Evolutionary conservation across 2,797 vertebrate species (phyloP).

Genomic region (Lutjanus argentimaculatus): DNA sequence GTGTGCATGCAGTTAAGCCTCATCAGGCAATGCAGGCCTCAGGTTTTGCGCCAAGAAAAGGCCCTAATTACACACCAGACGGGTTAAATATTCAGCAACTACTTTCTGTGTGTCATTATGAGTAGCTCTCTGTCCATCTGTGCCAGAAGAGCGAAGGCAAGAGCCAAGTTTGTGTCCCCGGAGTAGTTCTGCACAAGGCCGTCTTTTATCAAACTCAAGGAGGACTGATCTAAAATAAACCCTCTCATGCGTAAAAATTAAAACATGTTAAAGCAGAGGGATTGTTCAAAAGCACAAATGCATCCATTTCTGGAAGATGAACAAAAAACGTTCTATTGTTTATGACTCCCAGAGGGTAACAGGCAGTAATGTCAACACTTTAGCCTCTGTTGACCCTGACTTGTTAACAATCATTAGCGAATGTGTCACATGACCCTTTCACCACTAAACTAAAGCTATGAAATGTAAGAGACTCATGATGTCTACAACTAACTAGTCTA

Average conservation of each 20-base stretch:
- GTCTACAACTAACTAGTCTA: conserved; percentile 40
- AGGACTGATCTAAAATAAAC: conserved; percentile 19
- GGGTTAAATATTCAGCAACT: conserved; percentile 38
- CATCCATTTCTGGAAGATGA: neutral
- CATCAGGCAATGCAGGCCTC: neutral
- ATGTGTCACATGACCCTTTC: conserved; percentile 56
- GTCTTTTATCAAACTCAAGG: conserved; percentile 25
- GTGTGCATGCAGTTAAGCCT: conserved; percentile 11
- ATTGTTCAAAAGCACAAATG: conserved; percentile 2
- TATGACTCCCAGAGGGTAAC: conserved; percentile 34
- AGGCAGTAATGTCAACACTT: conserved; percentile 29
- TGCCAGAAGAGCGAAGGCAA: conserved; percentile 10
- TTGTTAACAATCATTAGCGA: conserved; percentile 57
- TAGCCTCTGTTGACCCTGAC: conserved; percentile 51
- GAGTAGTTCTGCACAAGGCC: conserved; percentile 26
- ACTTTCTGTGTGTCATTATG: conserved; percentile 18
- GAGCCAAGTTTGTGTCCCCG: conserved; percentile 27
- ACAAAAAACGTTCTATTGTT: conserved; percentile 18
- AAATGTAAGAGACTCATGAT: conserved; percentile 38
- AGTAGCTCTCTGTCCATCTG: conserved; percentile 14
- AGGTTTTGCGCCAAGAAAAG: conserved; percentile 7
- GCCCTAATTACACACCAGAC: neutral
- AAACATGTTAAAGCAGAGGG: conserved; percentile 2
- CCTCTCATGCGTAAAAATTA: neutral
- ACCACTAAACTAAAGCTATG: conserved; percentile 38